Evolutionary conservation across 2,113 vertebrate species (phyloP).

Genomic region (Brachyhypopomus gauderio): DNA sequence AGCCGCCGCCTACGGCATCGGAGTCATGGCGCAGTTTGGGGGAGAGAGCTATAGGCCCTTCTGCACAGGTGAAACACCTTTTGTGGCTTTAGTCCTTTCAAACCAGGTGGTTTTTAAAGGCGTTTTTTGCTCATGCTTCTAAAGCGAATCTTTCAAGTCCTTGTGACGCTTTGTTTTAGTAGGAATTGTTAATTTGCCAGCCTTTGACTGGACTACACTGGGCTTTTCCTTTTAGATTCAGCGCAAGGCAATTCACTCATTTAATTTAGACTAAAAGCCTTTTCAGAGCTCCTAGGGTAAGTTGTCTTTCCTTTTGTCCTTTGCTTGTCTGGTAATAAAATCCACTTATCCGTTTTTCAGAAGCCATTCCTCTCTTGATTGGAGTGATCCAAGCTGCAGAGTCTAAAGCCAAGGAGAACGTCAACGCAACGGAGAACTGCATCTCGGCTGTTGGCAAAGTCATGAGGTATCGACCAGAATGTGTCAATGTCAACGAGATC

Average conservation of each 20-base stretch:
- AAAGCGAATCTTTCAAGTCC: no score
- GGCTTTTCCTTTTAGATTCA: neutral
- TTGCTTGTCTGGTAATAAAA: neutral
- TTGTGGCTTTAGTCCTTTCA: no score
- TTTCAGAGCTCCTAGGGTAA: no score
- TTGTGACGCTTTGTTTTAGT: no score
- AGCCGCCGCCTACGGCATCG: constrained; percentile 92
- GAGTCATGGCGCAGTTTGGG: constrained; percentile 95
- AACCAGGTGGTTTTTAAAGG: neutral
- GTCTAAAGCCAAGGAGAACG: constrained; percentile 92
- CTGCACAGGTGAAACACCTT: constrained; percentile 82
- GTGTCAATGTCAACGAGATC: constrained; percentile 89
- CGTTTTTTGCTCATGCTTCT: no score
- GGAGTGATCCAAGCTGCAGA: constrained; percentile 91
- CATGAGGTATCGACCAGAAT: constrained; percentile 93
- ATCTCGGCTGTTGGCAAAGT: constrained; percentile 97
- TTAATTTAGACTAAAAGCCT: no score
- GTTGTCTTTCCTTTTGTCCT: neutral
- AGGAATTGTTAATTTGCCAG: no score
- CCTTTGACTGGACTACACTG: no score
- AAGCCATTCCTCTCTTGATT: constrained; percentile 92
- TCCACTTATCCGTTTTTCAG: constrained; percentile 64
- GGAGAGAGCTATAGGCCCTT: constrained; percentile 94
- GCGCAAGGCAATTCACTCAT: neutral
- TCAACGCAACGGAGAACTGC: constrained; percentile 98